Base-by-base conservation (phyloP, 2,113 vertebrate species). In the Oxygymnocypris stewartii region DNA sequence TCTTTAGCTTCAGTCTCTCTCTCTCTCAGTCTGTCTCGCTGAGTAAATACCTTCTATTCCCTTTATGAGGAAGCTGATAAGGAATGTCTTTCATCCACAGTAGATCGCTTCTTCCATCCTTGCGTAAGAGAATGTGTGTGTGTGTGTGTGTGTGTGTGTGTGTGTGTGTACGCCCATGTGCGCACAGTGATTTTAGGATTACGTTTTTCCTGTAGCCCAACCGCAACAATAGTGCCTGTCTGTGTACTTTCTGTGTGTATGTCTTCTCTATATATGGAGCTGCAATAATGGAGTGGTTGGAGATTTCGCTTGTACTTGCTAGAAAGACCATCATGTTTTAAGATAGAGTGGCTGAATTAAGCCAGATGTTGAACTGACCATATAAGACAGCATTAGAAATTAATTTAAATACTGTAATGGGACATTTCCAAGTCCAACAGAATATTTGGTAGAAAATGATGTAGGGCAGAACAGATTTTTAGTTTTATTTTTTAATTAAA, bases 11-110 rank as follows among this genome's bases (percentile, higher is more conserved):
- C 12, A 10, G 42, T 81, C 75, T 71, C 12, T 76, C 74, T 28
- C 31, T 35, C n/a, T 11, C 37, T 11, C n/a, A 18, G 1, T 40
- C 40, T 90, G 82, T 88, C 76, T 90, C 88, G 40, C 82, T 91
- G 89, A 93, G 92, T 92, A 92, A 95, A 93, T 91, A 92, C 93
- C 91, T 94, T 92, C 91, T 82, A 90, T 93, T 94, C 90, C 89
- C 90, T 92, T 92, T 91, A 92, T 91, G 89, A 92, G 89, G 87
- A 88, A 89, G 91, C 90, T 91, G 93, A 95, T 94, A 94, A 94
- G 94, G 90, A 89, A 91, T 86, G 91, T 92, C 90, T 94, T 94
- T 94, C 93, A 92, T 93, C 91, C 91, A 84, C 87, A 82, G 90
- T 85, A 92, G 90, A 92, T 91, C 87, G 63, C 87, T 78, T 42